Evolutionary conservation across 2,113 vertebrate genomes (phyloP).

Genomic region (Sylvietta virens): DNA sequence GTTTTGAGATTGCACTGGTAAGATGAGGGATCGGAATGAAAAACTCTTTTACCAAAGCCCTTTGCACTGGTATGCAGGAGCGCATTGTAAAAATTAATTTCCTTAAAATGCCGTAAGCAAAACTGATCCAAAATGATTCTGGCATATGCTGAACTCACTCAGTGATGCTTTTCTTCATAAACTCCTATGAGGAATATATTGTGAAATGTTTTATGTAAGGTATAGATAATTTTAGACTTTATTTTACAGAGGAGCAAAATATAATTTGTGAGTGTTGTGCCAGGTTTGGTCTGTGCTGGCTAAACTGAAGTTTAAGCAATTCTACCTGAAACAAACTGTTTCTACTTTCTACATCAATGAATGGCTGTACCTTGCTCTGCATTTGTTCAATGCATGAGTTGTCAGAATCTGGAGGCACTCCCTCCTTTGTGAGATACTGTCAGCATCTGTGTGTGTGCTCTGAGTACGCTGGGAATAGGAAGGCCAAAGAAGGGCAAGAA

Average conservation of each 20-base stretch:
- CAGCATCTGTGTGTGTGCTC: not conserved
- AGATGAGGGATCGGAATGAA: not conserved
- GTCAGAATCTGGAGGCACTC: slow-evolving; percentile 34
- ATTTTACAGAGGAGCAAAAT: slow-evolving; percentile 44
- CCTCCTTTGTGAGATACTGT: slow-evolving; percentile 23
- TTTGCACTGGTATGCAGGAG: slow-evolving; percentile 39
- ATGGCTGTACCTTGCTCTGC: not conserved
- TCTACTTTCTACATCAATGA: slow-evolving; percentile 17
- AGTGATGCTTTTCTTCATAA: slow-evolving; percentile 25
- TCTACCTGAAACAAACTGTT: slow-evolving; percentile 16
- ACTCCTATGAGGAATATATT: not conserved
- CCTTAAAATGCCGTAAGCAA: slow-evolving; percentile 46
- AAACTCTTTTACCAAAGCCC: slow-evolving; percentile 44
- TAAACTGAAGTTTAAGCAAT: slow-evolving; percentile 23
- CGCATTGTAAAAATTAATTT: slow-evolving; percentile 66
- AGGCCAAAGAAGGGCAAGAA: not conserved
- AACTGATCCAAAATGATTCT: slow-evolving; percentile 58
- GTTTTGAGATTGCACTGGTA: slow-evolving; percentile 14
- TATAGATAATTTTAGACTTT: slow-evolving; percentile 35
- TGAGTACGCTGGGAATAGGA: not conserved
- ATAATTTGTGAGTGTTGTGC: slow-evolving; percentile 25
- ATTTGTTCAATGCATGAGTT: slow-evolving; percentile 14
- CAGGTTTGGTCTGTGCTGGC: slow-evolving; percentile 11
- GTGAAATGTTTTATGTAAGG: slow-evolving; percentile 35
- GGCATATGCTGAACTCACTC: slow-evolving; percentile 49